Evolutionary conservation across 2,888 invertebrate species (phyloP), one percentile per base, ranked within the genome.

Genomic region (Tenodera sinensis): DNA sequence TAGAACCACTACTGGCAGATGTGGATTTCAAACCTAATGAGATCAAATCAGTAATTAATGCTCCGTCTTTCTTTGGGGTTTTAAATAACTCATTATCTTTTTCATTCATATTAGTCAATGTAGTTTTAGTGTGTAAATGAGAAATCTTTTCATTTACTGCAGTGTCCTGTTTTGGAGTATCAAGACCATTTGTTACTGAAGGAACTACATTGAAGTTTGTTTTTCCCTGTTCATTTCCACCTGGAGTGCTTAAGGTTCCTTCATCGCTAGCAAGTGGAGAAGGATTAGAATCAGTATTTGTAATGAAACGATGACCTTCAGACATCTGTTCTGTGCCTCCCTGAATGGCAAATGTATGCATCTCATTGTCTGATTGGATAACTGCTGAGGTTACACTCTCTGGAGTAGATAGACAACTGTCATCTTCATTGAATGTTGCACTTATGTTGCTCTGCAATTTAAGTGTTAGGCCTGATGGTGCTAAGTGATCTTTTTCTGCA

Each of bases 271-370:
- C 83, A 15, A 82, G 20, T 1, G 85, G 85, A n/a, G 89, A 88
- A 28, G 86, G 71, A 9, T n/a, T 81, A 28, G 89, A 89, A 25
- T 90, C 90, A 27, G 89, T 88, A 71, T 87, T 90, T 20, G 88
- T 83, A 7, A 89, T 28, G 28, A 83, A 81, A 42, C 85, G 87
- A 83, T 54, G 83, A 7, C 87, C 88, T 54, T 92, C 93, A 86
- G 92, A 93, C 90, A 93, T 91, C 89, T 93, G 93, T 90, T 94
- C 94, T 0, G 92, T 92, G 2, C 94, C 94, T 42, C 94, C 94
- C 90, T 94, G 89, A 15, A 90, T 87, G 20, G 90, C 86, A 87
- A 89, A 89, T 9, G 89, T 27, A 82, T 89, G 89, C 83, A 89
- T 84, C 88, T 89, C 85, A 81, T 87, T 85, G 87, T 90, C 85